Evolutionary conservation across 2,888 invertebrate species (phyloP).

Genomic region (Eilema caniola): DNA sequence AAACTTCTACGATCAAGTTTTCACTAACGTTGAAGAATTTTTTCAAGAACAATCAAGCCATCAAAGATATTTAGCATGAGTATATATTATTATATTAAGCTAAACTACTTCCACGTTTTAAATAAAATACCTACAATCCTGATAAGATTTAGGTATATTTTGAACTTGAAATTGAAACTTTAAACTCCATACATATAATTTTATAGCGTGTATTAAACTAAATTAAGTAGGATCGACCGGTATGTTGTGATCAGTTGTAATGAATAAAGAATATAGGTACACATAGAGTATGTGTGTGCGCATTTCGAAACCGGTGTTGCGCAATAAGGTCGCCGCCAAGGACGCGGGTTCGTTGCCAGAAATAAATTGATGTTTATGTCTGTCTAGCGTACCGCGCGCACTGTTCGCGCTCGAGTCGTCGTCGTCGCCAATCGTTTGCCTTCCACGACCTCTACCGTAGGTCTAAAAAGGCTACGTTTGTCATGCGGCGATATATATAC

Average conservation of each 20-base stretch:
- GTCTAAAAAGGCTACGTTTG: no score
- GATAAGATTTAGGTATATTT: not conserved
- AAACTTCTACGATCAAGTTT: not conserved
- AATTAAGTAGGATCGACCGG: constrained; percentile 16
- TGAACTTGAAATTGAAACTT: not conserved
- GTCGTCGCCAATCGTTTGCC: constrained; percentile 28
- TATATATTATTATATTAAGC: not conserved
- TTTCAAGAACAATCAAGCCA: not conserved
- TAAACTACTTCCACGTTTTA: not conserved
- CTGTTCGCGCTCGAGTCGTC: constrained; percentile 21
- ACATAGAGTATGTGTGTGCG: constrained; percentile 71
- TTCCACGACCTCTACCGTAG: constrained; percentile 15
- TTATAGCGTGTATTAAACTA: constrained; percentile 5
- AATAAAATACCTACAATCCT: not conserved
- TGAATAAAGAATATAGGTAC: constrained; percentile 50
- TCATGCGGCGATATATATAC: no score
- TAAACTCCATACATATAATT: not conserved
- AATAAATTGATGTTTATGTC: constrained; percentile 83
- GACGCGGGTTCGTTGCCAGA: constrained; percentile 86
- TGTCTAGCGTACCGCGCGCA: constrained; percentile 74
- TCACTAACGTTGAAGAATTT: not conserved
- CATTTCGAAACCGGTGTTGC: constrained; percentile 84
- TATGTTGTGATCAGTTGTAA: constrained; percentile 42
- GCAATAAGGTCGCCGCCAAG: constrained; percentile 86
- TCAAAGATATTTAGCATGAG: not conserved